Conservation (phyloP, 2,888 invertebrate genomes). For the Andrena marginata region DNA sequence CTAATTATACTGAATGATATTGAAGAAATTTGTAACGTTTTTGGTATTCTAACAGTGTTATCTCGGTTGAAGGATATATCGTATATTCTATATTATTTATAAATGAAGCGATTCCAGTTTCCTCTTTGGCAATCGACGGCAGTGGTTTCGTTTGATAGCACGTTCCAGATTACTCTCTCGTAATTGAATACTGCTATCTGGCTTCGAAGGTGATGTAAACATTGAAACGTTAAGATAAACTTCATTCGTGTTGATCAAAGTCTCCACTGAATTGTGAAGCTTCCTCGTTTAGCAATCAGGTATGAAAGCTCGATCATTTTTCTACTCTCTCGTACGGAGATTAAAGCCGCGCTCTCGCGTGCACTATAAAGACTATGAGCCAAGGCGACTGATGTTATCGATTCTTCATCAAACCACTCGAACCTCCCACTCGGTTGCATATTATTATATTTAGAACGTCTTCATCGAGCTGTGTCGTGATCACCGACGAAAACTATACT, state of each 20-base stretch:
- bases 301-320: constrained; percentile 4
- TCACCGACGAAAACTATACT: neutral
- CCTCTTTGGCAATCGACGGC: neutral
- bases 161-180: too few species aligned
- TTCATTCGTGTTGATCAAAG: constrained; percentile 12
- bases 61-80: too few species aligned
- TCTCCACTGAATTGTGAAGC: neutral
- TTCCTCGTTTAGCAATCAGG: neutral
- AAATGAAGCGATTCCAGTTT: too few species aligned
- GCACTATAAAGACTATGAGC: neutral
- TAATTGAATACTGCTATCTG: too few species aligned
- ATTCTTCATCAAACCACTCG: constrained; percentile 7
- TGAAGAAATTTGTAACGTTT: too few species aligned
- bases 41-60: too few species aligned
- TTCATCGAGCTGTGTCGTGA: neutral
- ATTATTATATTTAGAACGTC: neutral
- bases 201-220: too few species aligned
- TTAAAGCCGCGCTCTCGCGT: neutral
- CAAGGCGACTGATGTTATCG: neutral
- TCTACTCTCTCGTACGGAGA: constrained; percentile 5
- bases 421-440: neutral
- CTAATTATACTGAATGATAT: neutral
- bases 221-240: neutral
- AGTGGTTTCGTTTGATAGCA: too few species aligned
- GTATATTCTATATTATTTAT: too few species aligned